These are phyloP conservation scores for Apis florea DNA, from an alignment of 1,140 invertebrate genomes.

Conservation along the genomic window DNA sequence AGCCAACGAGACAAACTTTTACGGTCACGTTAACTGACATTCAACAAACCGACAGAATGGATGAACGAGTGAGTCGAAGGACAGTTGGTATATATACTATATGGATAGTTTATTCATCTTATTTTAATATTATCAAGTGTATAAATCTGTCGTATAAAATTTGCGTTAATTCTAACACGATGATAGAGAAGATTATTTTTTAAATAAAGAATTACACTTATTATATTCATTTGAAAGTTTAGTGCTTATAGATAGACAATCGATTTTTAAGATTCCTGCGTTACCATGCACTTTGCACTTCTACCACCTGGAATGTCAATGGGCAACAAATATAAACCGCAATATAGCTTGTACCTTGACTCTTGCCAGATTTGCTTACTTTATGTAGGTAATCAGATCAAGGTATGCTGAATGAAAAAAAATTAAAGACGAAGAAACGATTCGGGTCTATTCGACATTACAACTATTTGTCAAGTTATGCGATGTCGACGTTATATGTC, in stretches of 20 bases:
- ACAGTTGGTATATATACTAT: background rate
- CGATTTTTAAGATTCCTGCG: background rate
- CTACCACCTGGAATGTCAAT: slow-evolving; percentile 34
- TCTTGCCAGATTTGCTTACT: slow-evolving; percentile 27
- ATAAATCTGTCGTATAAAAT: background rate
- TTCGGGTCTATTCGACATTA: background rate
- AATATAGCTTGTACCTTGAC: slow-evolving; percentile 27
- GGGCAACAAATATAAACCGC: slow-evolving; percentile 30
- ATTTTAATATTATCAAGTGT: background rate
- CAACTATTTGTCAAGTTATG: background rate
- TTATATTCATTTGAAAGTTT: background rate
- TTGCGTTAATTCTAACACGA: background rate
- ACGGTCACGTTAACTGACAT: background rate
- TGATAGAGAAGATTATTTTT: background rate
- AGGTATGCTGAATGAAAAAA: slow-evolving; percentile 17
- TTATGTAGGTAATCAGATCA: slow-evolving; percentile 42
- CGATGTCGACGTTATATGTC: background rate
- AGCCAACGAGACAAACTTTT: slow-evolving; percentile 6
- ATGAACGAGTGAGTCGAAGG: background rate
- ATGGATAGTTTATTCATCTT: slow-evolving; percentile 10
- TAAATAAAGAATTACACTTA: background rate
- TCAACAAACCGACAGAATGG: background rate
- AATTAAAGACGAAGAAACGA: slow-evolving; percentile 10
- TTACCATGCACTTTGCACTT: slow-evolving; percentile 28
- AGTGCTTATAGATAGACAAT: background rate